Conservation (phyloP, 1,140 invertebrate species). For the Probaryconus sp. region DNA sequence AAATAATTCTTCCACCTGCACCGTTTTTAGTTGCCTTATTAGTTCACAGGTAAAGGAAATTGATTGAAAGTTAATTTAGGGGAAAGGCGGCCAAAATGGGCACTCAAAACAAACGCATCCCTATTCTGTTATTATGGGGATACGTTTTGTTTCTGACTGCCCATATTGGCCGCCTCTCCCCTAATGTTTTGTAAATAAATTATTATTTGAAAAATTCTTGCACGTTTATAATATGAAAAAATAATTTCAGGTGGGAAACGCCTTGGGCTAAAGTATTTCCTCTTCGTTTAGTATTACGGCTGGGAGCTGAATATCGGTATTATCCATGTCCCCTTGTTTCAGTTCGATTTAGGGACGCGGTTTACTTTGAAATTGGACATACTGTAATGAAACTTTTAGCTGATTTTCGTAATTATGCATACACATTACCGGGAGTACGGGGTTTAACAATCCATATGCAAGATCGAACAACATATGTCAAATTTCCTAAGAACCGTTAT, state of each 20-base stretch:
- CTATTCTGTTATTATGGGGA: too few species aligned
- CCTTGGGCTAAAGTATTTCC: slow-evolving; percentile 93
- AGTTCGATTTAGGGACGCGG: slow-evolving; percentile 87
- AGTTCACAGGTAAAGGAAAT: slow-evolving; percentile 84
- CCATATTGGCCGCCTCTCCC: too few species aligned
- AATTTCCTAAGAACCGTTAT: slow-evolving; percentile 89
- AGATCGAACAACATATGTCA: slow-evolving; percentile 88
- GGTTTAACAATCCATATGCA: slow-evolving; percentile 92
- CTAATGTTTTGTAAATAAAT: too few species aligned
- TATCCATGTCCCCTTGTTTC: slow-evolving; percentile 93
- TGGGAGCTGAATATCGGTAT: slow-evolving; percentile 92
- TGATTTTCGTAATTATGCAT: slow-evolving; percentile 92
- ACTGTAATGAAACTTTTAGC: slow-evolving; percentile 94
- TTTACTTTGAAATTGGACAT: slow-evolving; percentile 93
- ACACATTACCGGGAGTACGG: slow-evolving; percentile 87
- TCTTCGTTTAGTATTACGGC: slow-evolving; percentile 85
- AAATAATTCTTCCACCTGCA: slow-evolving; percentile 85
- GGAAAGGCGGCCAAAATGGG: too few species aligned
- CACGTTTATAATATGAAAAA: slow-evolving; percentile 4
- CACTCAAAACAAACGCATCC: too few species aligned
- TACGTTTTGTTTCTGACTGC: too few species aligned
- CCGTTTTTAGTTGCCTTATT: slow-evolving; percentile 90
- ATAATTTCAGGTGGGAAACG: slow-evolving; percentile 84
- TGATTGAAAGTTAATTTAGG: slow-evolving; percentile 1
- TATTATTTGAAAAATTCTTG: too few species aligned